Base-by-base conservation (phyloP, 2,113 vertebrate genomes). In the Hippolais icterina region DNA sequence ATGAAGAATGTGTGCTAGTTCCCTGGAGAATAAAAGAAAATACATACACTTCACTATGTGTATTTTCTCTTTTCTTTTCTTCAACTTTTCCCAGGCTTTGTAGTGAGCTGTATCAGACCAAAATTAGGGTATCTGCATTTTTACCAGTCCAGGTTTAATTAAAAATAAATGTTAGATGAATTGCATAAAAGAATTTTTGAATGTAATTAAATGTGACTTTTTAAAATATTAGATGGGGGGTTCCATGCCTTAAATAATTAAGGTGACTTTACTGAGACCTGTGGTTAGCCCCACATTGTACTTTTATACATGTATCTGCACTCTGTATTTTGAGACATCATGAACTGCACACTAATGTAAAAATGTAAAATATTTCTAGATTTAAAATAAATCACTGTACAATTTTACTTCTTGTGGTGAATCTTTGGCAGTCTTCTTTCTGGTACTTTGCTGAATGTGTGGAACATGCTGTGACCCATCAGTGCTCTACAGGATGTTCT, bases 341-440 rank as follows among this genome's bases (percentile, higher is more conserved):
- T 94, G 71, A 97, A 98, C 97, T 98, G 94, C 97, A 98, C 97
- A 97, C 93, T 94, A 97, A 97, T 98, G 94, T 98, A 98, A 97
- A 98, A 98, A 97, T 96, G 98, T 97, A 98, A 97, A 97, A 86
- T 98, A 97, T 96, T 97, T 96, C 83, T 96, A 97, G 95, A 96
- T 96, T 98, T 98, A 91, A 97, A 98, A 98, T 98, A 96, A 98
- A 95, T 95, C 88, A 97, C 92, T 95, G 63, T 95, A 92, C 94
- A 92, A 93, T 80, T 95, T 94, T 95, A 89, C 93, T 93, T 79
- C 46, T 44, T 68, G 8, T 84, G 60, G 71, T 70, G 39, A 37
- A 35, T 81, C 37, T 57, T 71, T 71, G 27, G 31, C 39, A 91
- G 29, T 91, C 37, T 9, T 84, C 37, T 96, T 92, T 89, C 61